Evolutionary conservation across 1,140 invertebrate genomes (phyloP), one percentile per base, ranked within the genome.

Genomic region (Drosophila santomea): DNA sequence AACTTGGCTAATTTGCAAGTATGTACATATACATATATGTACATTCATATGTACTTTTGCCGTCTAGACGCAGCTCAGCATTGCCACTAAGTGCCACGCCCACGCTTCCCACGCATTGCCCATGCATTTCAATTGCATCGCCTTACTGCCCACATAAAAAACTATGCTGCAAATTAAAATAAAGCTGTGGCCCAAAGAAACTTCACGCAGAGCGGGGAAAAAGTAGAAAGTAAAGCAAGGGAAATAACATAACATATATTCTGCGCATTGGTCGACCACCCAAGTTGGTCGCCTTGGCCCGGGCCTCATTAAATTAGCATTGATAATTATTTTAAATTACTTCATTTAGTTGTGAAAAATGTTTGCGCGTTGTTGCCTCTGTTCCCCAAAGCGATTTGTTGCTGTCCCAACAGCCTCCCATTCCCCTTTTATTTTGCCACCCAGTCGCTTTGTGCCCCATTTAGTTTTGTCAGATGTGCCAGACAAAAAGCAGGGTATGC

Each of bases 281-380:
- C 28, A 39, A 55, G 12, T 17, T 44, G 12, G 47, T 35, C 61
- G 66, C 58, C 50, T 61, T 74, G 50, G 50, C 41, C 62, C 55
- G 59, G 47, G 57, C 57, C 84, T 80, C 80, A 89, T 88, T 84
- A 84, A 88, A 88, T 88, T 88, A 88, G 84, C 84, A 88, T 88
- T 89, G 76, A 84, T 80, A 88, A 88, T 88, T 88, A 88, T 88
- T 89, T 88, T 88, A 84, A 88, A 88, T 88, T 89, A 78, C 75
- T 88, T 89, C 73, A 89, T 89, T 84, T 89, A 89, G 84, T 84
- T 89, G 84, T 88, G 80, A 88, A 80, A 89, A 89, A 88, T 89
- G 83, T 89, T 80, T 56, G 43, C 74, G 54, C 51, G 52, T 57
- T 71, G 54, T 36, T 68, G 61, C 63, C 55, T 55, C 62, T 71